These are phyloP conservation scores for Rynchops niger DNA, from an alignment of 2,113 vertebrate species.

Conservation along the genomic window DNA sequence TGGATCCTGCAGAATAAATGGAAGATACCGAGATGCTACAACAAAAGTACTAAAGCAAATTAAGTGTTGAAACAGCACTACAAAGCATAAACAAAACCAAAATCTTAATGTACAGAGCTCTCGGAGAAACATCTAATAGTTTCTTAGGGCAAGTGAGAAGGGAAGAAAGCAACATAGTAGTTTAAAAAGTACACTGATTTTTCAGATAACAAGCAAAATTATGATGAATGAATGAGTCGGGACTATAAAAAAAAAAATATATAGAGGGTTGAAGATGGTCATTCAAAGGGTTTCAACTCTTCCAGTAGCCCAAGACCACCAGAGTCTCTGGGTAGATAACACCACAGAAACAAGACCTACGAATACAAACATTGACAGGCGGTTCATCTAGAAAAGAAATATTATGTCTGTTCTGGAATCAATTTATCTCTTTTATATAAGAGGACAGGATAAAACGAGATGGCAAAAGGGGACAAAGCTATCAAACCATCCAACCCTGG, in stretches of 20 bases:
- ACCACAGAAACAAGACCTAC: rapidly evolving
- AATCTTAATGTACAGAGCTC: not conserved
- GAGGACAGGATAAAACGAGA: not conserved
- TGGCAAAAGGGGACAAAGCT: not conserved
- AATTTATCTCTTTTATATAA: not conserved
- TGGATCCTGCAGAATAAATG: not conserved
- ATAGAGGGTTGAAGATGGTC: not conserved
- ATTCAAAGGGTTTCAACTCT: not conserved
- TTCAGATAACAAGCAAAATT: not conserved
- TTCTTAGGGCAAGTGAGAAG: not conserved
- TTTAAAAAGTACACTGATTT: not conserved
- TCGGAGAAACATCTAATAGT: not conserved
- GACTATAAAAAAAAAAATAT: not conserved
- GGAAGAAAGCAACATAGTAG: not conserved
- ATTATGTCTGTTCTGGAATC: not conserved
- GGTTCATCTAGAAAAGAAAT: not conserved
- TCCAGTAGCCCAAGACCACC: not conserved
- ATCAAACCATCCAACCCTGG: not conserved
- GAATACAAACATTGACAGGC: not conserved
- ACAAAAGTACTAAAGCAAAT: not conserved
- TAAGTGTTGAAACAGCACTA: not conserved
- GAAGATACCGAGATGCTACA: not conserved
- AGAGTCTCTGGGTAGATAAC: not conserved
- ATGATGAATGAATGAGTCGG: not conserved
- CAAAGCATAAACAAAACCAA: not conserved